These are phyloP conservation scores for Electrona antarctica DNA, from an alignment of 2,113 vertebrate species.

Conservation along the genomic window DNA sequence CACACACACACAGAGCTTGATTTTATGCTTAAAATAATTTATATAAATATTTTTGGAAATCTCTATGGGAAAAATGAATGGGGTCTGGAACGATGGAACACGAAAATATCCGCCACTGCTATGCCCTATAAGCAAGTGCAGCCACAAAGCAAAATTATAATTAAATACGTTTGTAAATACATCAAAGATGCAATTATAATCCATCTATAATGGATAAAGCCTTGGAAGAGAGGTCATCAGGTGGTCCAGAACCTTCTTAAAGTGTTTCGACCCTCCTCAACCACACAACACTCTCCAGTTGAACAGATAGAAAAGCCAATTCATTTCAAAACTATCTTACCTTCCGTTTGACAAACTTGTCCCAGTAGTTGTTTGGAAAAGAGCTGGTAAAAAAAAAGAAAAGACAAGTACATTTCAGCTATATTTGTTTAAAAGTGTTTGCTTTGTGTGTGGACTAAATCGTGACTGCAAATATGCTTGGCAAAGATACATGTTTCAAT, in stretches of 20 bases:
- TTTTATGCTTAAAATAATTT: no score
- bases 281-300: neutral
- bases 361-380: slow-evolving; percentile 95
- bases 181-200: no score
- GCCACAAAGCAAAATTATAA: no score
- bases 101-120: no score
- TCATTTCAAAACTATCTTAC: slow-evolving; percentile 62
- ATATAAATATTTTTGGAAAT: no score
- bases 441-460: neutral
- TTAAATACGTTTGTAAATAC: no score
- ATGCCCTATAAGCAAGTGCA: no score
- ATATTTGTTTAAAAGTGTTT: neutral
- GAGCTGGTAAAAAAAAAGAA: slow-evolving; percentile 76
- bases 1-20: no score
- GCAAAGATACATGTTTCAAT: neutral
- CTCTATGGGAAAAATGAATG: no score
- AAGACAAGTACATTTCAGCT: slow-evolving; percentile 6
- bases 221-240: no score
- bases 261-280: neutral
- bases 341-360: slow-evolving; percentile 95
- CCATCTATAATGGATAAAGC: no score
- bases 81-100: no score
- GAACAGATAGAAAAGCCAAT: neutral
- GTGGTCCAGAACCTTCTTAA: neutral
- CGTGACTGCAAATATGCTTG: neutral